Evolutionary conservation across 2,888 invertebrate species (phyloP), one percentile per base, ranked within the genome.

Genomic region (Mimachlamys varia): DNA sequence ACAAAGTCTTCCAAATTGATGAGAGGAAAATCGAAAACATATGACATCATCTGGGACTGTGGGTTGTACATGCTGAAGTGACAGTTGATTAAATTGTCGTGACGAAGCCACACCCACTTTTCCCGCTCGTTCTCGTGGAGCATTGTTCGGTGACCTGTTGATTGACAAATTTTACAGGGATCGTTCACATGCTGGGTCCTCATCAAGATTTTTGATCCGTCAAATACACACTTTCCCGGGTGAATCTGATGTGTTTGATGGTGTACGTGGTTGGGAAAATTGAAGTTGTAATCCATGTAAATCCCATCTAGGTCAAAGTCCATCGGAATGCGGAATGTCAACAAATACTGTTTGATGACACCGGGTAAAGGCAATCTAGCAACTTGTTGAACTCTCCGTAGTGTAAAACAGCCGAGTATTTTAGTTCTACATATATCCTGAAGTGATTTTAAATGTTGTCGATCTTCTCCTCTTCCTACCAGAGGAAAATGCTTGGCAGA

Each of bases 251-350:
- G 95, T 38, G 93, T 93, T 91, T 94, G 92, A 90, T 95, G 95
- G 87, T 95, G 95, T 10, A 94, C 93, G 89, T 95, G 95, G 87
- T 94, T 94, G 15, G 95, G 94, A 92, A 95, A 95, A 92, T 94
- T 94, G 89, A 94, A 95, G 89, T 95, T 94, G 90, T 95, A 95
- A 89, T 94, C 95, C 89, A 94, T 94, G 90, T 93, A 94, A 90
- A 94, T 92, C 89, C 94, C 95, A 89, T 94, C 94, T 53, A 95
- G 92, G 90, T 95, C 94, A 91, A 96, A 96, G 92, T 96, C 95
- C 49, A 94, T 93, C 17, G 95, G 94, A 91, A 95, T 95, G 90
- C 94, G 91, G 89, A 96, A 94, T 33, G 94, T 95, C 88, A 94
- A 92, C 49, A 96, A 90, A 90, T 94, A 95, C 89, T 94, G 93